phyloP scores from a whole-genome alignment of 2,113 vertebrate genomes.

The Mus spicilegus region DNA sequence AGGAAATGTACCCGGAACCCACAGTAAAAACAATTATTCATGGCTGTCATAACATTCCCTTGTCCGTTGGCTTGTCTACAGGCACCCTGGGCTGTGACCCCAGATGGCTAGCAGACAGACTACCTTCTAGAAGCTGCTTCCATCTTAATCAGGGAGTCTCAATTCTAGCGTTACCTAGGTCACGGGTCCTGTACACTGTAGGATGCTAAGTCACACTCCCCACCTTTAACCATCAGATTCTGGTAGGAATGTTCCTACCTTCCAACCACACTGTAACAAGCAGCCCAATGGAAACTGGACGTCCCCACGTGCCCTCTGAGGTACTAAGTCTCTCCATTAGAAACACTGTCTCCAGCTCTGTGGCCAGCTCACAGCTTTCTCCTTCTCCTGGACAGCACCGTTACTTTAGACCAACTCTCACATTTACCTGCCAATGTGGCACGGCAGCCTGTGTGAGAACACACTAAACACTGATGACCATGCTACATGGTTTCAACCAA shows the following conservation, averaged over 20 bases:
- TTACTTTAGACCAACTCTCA: background rate
- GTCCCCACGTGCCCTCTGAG: background rate
- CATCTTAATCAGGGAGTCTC: background rate
- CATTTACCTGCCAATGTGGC: background rate
- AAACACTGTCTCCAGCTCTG: fast-evolving
- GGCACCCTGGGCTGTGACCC: background rate
- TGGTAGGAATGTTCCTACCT: too few relatives aligned
- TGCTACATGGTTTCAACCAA: fast-evolving
- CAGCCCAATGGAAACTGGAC: background rate
- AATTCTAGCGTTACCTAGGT: background rate
- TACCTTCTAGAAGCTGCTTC: background rate
- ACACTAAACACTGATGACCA: fast-evolving
- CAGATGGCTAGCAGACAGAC: background rate
- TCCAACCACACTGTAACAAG: background rate
- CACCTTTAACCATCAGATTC: background rate
- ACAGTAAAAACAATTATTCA: background rate
- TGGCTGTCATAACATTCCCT: background rate
- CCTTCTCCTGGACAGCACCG: too few relatives aligned
- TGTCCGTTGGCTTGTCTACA: background rate
- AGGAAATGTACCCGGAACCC: background rate
- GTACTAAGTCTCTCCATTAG: background rate
- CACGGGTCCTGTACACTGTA: fast-evolving
- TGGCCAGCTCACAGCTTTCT: background rate
- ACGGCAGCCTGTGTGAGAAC: background rate
- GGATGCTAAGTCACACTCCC: background rate